Evolutionary conservation across 1,140 invertebrate genomes (phyloP).

Genomic region (Philotrypesis tridentata): DNA sequence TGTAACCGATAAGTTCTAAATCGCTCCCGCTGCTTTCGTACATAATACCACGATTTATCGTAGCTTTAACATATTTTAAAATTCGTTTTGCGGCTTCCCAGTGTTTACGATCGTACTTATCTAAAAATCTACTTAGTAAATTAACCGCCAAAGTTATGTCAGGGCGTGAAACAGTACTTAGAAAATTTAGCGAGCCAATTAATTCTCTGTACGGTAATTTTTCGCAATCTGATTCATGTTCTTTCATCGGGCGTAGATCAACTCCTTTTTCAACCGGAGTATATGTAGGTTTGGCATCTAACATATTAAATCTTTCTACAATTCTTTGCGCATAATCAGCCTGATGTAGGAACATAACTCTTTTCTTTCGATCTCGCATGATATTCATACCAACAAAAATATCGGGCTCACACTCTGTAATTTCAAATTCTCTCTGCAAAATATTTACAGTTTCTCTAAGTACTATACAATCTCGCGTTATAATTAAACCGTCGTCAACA

Average conservation of each 20-base stretch:
- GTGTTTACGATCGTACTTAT: slow-evolving; percentile 53
- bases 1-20: slow-evolving; percentile 38
- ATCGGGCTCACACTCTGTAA: slow-evolving; percentile 21
- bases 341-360: slow-evolving; percentile 31
- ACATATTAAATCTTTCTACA: slow-evolving; percentile 43
- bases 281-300: slow-evolving; percentile 12
- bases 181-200: slow-evolving; percentile 66
- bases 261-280: slow-evolving; percentile 25
- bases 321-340: slow-evolving; percentile 19
- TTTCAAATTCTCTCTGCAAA: slow-evolving; percentile 30
- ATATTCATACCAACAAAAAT: slow-evolving; percentile 37
- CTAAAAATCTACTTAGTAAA: slow-evolving; percentile 58
- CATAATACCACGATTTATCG: slow-evolving; percentile 51
- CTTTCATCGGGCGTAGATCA: not conserved
- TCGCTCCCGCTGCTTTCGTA: slow-evolving; percentile 44
- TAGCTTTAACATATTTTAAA: slow-evolving; percentile 66
- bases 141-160: slow-evolving; percentile 67
- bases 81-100: slow-evolving; percentile 66
- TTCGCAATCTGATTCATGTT: not conserved
- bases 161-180: slow-evolving; percentile 61
- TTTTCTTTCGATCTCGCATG: not conserved
- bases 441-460: not conserved
- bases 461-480: not conserved
- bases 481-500: slow-evolving; percentile 55
- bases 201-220: slow-evolving; percentile 57